Evolutionary conservation across 2,113 vertebrate species (phyloP), one percentile per base, ranked within the genome.

Genomic region (Cebidichthys violaceus): DNA sequence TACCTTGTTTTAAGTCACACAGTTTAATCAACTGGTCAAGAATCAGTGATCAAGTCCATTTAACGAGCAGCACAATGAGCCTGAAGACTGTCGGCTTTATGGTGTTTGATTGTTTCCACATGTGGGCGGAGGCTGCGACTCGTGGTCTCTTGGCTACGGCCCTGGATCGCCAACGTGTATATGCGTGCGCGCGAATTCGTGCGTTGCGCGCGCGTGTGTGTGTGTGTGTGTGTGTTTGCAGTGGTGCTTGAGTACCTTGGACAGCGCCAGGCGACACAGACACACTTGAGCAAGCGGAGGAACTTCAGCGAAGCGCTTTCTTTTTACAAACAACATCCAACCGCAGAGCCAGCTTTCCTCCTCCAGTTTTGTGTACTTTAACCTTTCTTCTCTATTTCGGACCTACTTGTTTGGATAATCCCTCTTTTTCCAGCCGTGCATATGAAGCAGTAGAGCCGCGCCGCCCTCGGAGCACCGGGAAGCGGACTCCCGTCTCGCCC

Each of bases 161-260:
- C 62, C 62, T 83, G 85, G 29, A 39, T 35, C 17, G 24, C 39
- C 71, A 29, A 37, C 9, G 57, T 41, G 68, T 37, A 29, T 69
- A 5, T 68, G 22, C n/a, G 37, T 52, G 60, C 17, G 17, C 35
- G 31, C 31, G 29, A 4, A n/a, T 33, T 6, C 11, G 59, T 9
- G 33, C 35, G 70, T 27, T 62, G 47, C 18, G 52, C 15, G 60
- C 22, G 55, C 18, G 81, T 37, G 81, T 18, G 45, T 17, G 71
- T 9, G 10, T 22, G 71, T 37, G 52, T 39, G 52, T 33, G 75
- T 22, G 72, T 35, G 37, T 18, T 43, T 24, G 75, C 67, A 10
- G 60, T 7, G 70, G 52, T 18, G 41, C 70, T 89, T 86, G 90
- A 91, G 89, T 81, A 92, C 90, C 87, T 35, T 76, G 92, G 93